Base-by-base conservation (phyloP, 2,797 vertebrate genomes). In the Spondyliosoma cantharus region DNA sequence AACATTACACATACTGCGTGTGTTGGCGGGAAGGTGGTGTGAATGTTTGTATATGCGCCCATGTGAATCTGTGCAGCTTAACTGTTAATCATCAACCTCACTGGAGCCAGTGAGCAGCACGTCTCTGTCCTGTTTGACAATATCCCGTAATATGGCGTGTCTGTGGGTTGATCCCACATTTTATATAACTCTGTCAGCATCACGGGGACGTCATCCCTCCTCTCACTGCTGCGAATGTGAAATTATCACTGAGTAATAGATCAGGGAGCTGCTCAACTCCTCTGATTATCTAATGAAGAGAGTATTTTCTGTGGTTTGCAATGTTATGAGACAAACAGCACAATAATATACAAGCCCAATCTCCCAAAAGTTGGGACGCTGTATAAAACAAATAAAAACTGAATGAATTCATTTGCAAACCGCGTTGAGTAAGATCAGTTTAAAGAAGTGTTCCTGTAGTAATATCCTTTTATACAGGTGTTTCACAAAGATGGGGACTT, bases 11-110 rank as follows among this genome's bases (percentile, higher is more conserved):
- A 20, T 19, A 4, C 9, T 63, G 43, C 29, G 50, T 57, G 65
- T 67, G 25, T 37, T 37, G 32, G 42, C n/a, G 13, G 32, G 25
- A 45, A 24, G 68, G 62, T 43, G 62, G n/a, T 68, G 79, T 66
- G 67, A 56, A 50, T 77, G 70, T 79, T 45, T 85, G 74, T 68
- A 45, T 57, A 50, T 25, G n/a, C 17, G 3, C 7, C 43, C 63
- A n/a, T 81, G 64, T 79, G 72, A 60, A 37, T 78, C 59, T 49
- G 32, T 25, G 11, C 64, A 57, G 73, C 78, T 82, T 43, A 27
- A 43, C 43, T 86, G 89, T 90, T 88, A 87, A 91, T 91, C 70
- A 92, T 91, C 71, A 76, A 88, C 77, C 69, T 71, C 27, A 27
- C 48, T 52, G 19, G 37, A 37, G 29, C 49, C 52, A 3, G 68